Base-by-base conservation (phyloP, 2,888 invertebrate genomes). In the Napeogenes inachia region DNA sequence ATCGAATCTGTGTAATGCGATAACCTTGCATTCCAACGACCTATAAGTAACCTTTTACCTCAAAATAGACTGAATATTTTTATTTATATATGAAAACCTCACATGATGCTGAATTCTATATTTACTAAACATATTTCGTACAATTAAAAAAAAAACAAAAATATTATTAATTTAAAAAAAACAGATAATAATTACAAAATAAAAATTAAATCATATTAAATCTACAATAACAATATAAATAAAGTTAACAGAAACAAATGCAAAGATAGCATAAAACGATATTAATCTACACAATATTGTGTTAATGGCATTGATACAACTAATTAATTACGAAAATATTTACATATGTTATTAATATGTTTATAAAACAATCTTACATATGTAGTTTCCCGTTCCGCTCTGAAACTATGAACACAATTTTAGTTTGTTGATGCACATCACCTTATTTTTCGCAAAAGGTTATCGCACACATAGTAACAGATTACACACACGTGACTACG, bases 361-460 rank as follows among this genome's bases (percentile, higher is more conserved):
- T 66, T 63, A 66, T 47, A 61, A 66, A 61, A 63, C 62, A 65
- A 60, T 46, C 58, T 30, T 54, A 46, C 32, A 35, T 30, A 38
- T 57, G 54, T 57, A 62, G 30, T 55, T 55, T 58, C 38, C 46
- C 56, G n/a, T 32, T 30, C 53, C 38, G 45, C n/a, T 45, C 21
- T 56, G 12, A 32, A 56, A 47, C 30, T 47, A 46, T n/a, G 46
- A 46, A 21, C 33, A 33, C 21, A 21, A 3, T 10, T 50, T 50
- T 30, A 8, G 42, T 42, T 12, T 42, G 8, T 42, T 42, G 42
- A 65, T 61, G 62, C 62, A 57, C 42, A 62, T 62, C 53, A 62
- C 62, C 62, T 62, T 62, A 62, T 62, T 59, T 59, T 62, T 62
- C 56, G 56, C 53, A 62, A 62, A 60, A 62, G 62, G 65, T 65